A percentile compares a stretch with the other conserved stretches of the same genome.
phyloP scores from a whole-genome alignment of 2,797 vertebrate species.

The Rhinatrema bivittatum region DNA sequence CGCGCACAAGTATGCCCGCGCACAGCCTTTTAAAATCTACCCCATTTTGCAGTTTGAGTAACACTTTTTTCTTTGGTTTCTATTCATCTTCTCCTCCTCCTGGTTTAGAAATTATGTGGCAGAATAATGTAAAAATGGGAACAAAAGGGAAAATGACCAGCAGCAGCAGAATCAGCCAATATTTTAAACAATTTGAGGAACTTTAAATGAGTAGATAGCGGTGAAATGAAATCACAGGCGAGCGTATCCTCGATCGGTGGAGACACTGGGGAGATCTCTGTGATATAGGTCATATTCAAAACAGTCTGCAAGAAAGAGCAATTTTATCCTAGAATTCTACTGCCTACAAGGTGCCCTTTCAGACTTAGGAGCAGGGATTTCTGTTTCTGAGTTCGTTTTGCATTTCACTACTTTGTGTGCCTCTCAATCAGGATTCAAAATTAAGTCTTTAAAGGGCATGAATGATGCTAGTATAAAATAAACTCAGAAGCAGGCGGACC shows the following conservation, averaged over 20 bases:
- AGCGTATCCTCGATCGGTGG: constrained; percentile 1
- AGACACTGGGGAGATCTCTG: not conserved
- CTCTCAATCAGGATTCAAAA: no score
- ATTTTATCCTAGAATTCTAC: not conserved
- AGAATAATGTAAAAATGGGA: not conserved
- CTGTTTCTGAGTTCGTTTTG: not conserved
- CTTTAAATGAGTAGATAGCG: no score
- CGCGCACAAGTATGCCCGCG: no score
- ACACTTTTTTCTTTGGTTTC: not conserved
- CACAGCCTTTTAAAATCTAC: no score
- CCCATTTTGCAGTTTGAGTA: no score
- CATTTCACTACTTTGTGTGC: no score
- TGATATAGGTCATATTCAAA: constrained; percentile 3
- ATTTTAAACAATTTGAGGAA: no score
- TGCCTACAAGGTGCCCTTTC: not conserved
- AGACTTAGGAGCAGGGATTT: not conserved
- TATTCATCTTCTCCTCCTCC: no score
- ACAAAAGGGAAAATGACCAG: not conserved
- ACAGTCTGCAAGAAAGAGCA: not conserved
- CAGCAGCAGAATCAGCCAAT: not conserved
- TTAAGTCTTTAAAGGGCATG: no score
- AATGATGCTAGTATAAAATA: no score
- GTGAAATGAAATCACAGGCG: not conserved
- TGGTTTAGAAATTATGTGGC: no score
- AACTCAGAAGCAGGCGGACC: no score